Percentiles rank a stretch among this genome's conserved stretches.
Evolutionary conservation across 2,113 vertebrate species (phyloP).

Genomic region (Gobius niger): DNA sequence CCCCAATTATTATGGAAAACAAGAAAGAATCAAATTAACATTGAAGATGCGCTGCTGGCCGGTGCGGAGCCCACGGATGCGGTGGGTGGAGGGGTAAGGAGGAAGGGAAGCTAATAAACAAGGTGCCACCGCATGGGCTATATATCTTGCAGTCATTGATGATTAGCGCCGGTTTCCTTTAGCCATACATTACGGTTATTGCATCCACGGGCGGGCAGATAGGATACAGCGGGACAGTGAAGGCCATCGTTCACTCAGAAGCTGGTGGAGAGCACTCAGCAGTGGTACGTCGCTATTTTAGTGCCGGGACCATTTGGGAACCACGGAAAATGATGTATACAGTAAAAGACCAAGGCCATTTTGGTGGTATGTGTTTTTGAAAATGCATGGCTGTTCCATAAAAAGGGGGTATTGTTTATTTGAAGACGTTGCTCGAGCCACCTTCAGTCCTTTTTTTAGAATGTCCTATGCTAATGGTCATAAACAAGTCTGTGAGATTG

Average conservation of each 20-base stretch:
- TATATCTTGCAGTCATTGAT: slow-evolving; percentile 81
- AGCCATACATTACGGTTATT: slow-evolving; percentile 82
- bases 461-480: not conserved
- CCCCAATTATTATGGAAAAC: slow-evolving; percentile 79
- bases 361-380: slow-evolving; percentile 28
- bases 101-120: slow-evolving; percentile 73
- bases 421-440: slow-evolving; percentile 31
- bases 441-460: slow-evolving; percentile 7
- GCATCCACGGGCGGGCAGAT: slow-evolving; percentile 71
- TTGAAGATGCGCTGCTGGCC: slow-evolving; percentile 66
- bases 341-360: slow-evolving; percentile 56
- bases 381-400: slow-evolving; percentile 8
- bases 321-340: slow-evolving; percentile 58
- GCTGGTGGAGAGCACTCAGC: slow-evolving; percentile 74
- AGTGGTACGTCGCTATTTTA: slow-evolving; percentile 55
- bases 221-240: slow-evolving; percentile 67
- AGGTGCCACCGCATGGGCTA: slow-evolving; percentile 71
- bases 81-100: slow-evolving; percentile 40
- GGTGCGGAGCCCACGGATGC: slow-evolving; percentile 49
- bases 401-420: slow-evolving; percentile 4
- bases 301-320: slow-evolving; percentile 64
- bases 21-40: slow-evolving; percentile 77
- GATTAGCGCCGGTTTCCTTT: slow-evolving; percentile 80
- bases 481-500: not conserved
- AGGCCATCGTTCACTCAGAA: slow-evolving; percentile 75